These are phyloP conservation scores for Schizopygopsis pylzovi DNA, from an alignment of 2,797 vertebrate species.

Conservation along the genomic window DNA sequence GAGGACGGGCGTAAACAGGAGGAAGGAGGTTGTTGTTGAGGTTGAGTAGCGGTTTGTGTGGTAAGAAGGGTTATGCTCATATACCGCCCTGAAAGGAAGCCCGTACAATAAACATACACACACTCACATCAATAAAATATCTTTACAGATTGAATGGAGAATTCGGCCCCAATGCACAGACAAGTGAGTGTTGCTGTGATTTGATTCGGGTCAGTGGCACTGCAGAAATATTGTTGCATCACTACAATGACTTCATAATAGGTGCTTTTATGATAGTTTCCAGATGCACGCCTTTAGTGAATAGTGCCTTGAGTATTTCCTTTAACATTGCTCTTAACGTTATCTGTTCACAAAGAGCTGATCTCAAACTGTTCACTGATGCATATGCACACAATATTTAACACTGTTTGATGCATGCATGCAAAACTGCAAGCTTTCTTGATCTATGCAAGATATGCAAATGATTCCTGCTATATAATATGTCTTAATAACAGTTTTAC, in stretches of 20 bases:
- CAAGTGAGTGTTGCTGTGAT: neutral
- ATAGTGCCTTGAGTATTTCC: neutral
- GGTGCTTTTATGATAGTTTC: slow-evolving; percentile 1
- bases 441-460: neutral
- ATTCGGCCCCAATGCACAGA: neutral
- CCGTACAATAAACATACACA: neutral
- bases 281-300: neutral
- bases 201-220: neutral
- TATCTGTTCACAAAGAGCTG: neutral
- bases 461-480: neutral
- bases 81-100: slow-evolving; percentile 9
- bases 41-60: slow-evolving; percentile 23
- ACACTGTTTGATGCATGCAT: neutral
- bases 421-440: neutral
- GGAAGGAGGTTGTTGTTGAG: slow-evolving; percentile 34
- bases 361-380: neutral
- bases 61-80: slow-evolving; percentile 15
- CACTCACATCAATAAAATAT: slow-evolving; percentile 11
- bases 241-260: slow-evolving; percentile 14
- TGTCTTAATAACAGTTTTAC: neutral
- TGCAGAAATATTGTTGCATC: slow-evolving; percentile 8
- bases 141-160: neutral
- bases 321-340: neutral
- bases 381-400: neutral
- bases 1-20: slow-evolving; percentile 28